Evolutionary conservation across 2,797 vertebrate species (phyloP).

Genomic region (Pangasius mekongensis): DNA sequence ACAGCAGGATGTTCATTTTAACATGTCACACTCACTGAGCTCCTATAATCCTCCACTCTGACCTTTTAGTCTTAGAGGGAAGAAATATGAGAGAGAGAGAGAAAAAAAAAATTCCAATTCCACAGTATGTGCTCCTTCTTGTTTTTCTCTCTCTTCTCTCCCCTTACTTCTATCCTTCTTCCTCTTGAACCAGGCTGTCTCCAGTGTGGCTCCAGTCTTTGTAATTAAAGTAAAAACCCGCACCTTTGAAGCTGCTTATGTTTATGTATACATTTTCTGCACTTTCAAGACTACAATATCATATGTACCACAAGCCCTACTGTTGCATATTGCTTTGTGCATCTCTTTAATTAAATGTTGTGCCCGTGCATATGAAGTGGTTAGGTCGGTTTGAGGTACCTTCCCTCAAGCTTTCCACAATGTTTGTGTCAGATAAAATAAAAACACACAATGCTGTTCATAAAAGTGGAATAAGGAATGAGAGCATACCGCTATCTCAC

Average conservation of each 20-base stretch:
- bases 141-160: not conserved
- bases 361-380: constrained; percentile 27
- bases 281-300: constrained; percentile 11
- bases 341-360: constrained; percentile 42
- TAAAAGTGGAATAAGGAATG: constrained; percentile 46
- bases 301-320: constrained; percentile 4
- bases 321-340: not conserved
- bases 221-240: constrained; percentile 22
- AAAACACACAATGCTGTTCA: constrained; percentile 39
- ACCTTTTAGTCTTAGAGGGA: constrained; percentile 27
- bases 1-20: constrained; percentile 31
- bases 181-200: constrained; percentile 11
- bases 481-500: constrained; percentile 30
- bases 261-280: not conserved
- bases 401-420: not conserved
- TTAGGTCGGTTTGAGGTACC: constrained; percentile 6
- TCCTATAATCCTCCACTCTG: constrained; percentile 39
- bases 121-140: not conserved
- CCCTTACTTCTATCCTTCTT: not conserved
- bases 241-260: constrained; percentile 6
- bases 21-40: constrained; percentile 32
- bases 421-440: constrained; percentile 46
- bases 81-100: constrained; percentile 21
- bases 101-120: not conserved
- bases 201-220: not conserved